Percentiles rank a stretch among this genome's conserved stretches.
Conservation (phyloP, 2,797 vertebrate genomes). For the Eurystomus glaucurus region DNA sequence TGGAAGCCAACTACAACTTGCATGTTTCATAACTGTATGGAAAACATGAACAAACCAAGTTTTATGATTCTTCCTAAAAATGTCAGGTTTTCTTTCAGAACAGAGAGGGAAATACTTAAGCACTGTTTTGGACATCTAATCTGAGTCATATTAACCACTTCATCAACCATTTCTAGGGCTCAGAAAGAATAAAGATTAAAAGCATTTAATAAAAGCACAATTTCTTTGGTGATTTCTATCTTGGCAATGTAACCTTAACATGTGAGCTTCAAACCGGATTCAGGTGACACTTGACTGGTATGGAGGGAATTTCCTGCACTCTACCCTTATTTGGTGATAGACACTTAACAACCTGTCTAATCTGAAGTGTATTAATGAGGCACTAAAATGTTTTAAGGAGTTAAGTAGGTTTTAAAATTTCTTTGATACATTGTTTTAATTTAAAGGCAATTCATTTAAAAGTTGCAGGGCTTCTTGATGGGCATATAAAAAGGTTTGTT, state of each 20-base stretch:
- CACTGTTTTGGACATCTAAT: background rate
- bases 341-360: conserved; percentile 47
- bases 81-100: background rate
- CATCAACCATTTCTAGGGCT: background rate
- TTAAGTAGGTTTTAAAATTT: conserved; percentile 64
- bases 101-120: background rate
- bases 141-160: background rate
- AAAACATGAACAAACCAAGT: background rate
- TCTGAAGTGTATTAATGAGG: conserved; percentile 69
- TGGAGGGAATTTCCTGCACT: conserved; percentile 40
- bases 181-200: background rate
- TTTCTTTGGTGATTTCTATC: background rate
- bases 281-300: background rate
- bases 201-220: background rate
- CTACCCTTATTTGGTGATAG: conserved; percentile 34
- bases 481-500: conserved; percentile 62
- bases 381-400: conserved; percentile 60
- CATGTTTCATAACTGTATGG: background rate
- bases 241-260: conserved; percentile 30
- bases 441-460: conserved; percentile 71
- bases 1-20: background rate
- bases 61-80: background rate
- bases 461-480: conserved; percentile 32
- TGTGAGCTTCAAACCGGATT: background rate
- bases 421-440: conserved; percentile 58